Evolutionary conservation across 1,140 invertebrate species (phyloP).

Genomic region (Temnothorax curvispinosus): DNA sequence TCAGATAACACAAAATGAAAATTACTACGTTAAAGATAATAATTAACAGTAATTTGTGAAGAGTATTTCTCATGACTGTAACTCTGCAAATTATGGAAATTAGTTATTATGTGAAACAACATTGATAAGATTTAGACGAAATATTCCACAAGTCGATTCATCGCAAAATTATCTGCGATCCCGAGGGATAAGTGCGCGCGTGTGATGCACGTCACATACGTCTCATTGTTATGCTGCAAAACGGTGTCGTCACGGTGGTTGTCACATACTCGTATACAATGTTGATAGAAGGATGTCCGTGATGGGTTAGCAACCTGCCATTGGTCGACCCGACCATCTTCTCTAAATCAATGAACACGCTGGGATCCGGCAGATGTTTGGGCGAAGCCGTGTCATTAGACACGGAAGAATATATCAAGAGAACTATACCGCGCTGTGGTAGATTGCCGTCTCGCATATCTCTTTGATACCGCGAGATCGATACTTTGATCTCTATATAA

Average conservation of each 20-base stretch:
- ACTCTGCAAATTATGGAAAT: neutral
- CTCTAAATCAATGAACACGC: conserved; percentile 58
- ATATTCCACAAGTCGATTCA: neutral
- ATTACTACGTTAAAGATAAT: neutral
- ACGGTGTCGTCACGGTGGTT: conserved; percentile 8
- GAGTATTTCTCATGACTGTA: neutral
- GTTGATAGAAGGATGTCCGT: conserved; percentile 50
- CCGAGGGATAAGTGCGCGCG: neutral
- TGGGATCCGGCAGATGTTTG: conserved; percentile 39
- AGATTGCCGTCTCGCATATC: neutral
- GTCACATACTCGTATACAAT: conserved; percentile 32
- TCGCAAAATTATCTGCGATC: conserved; percentile 2
- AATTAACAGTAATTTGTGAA: neutral
- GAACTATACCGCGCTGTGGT: neutral
- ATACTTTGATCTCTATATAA: conserved; percentile 28
- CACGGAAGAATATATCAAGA: conserved; percentile 28
- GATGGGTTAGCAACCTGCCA: conserved; percentile 55
- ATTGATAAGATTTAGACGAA: neutral
- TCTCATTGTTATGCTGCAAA: conserved; percentile 48
- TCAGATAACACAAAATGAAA: neutral
- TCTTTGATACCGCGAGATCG: conserved; percentile 12
- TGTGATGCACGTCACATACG: neutral
- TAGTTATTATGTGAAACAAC: neutral
- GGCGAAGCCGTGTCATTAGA: conserved; percentile 45
- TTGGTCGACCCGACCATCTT: conserved; percentile 36